Evolutionary conservation across 2,113 vertebrate genomes (phyloP).

Genomic region (Onychostoma macrolepis): DNA sequence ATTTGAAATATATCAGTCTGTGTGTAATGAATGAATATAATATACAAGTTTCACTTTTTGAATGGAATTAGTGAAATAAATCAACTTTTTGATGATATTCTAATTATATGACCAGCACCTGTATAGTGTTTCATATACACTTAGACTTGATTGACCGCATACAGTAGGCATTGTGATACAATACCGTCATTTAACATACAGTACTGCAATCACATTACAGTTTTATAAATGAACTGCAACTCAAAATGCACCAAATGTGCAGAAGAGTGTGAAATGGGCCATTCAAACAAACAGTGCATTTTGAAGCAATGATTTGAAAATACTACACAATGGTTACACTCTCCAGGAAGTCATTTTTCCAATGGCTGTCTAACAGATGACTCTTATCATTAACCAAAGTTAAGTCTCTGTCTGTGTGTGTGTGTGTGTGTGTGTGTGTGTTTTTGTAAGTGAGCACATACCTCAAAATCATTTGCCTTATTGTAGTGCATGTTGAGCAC

Average conservation of each 20-base stretch:
- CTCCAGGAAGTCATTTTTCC: not conserved
- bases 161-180: not conserved
- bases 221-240: not conserved
- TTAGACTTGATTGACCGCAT: not conserved
- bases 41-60: no score
- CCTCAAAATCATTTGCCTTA: slow-evolving; percentile 99
- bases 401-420: not conserved
- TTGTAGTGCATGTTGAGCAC: slow-evolving; percentile 99
- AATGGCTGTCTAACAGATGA: not conserved
- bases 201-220: not conserved
- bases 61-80: no score
- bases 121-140: not conserved
- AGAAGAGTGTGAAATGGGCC: not conserved
- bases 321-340: not conserved
- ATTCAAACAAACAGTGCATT: not conserved
- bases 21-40: no score
- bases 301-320: not conserved
- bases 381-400: not conserved
- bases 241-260: not conserved
- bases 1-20: no score
- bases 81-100: no score
- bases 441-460: slow-evolving; percentile 67
- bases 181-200: not conserved
- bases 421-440: not conserved
- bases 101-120: no score